Evolutionary conservation across 2,888 invertebrate genomes (phyloP).

Genomic region (Lasioglossum villosulum): DNA sequence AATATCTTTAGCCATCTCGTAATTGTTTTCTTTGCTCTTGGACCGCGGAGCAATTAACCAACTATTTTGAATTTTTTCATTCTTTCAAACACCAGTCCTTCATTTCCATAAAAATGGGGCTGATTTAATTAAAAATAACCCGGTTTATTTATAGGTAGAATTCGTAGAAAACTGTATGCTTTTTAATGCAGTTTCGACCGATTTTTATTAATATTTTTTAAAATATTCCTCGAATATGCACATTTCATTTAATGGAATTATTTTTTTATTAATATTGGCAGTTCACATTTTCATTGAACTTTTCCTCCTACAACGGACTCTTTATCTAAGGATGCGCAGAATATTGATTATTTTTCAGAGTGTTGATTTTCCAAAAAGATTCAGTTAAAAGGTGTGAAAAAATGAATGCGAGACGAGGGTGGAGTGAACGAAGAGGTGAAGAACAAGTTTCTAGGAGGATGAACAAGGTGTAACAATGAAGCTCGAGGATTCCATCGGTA

Average conservation of each 20-base stretch:
- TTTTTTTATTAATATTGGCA: neutral
- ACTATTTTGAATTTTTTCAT: neutral
- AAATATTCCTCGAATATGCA: neutral
- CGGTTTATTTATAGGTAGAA: neutral
- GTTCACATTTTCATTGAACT: too few relatives aligned
- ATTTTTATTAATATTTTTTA: neutral
- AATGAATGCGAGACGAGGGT: neutral
- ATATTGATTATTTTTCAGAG: neutral
- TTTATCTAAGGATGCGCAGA: neutral
- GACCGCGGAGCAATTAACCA: neutral
- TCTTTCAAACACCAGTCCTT: neutral
- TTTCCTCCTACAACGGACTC: neutral
- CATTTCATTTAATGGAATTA: neutral
- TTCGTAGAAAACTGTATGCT: neutral
- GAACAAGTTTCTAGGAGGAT: neutral
- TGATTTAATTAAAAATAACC: neutral
- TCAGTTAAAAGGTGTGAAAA: neutral
- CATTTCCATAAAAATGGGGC: neutral
- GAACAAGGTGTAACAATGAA: neutral
- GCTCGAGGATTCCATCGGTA: neutral
- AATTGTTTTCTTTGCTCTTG: constrained; percentile 22
- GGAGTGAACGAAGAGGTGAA: neutral
- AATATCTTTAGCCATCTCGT: neutral
- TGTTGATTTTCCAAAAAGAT: neutral
- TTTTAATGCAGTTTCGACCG: neutral